Percentiles rank a stretch among this genome's conserved stretches.
Conservation (phyloP, 2,113 vertebrate genomes). For the Phaethon lepturus region DNA sequence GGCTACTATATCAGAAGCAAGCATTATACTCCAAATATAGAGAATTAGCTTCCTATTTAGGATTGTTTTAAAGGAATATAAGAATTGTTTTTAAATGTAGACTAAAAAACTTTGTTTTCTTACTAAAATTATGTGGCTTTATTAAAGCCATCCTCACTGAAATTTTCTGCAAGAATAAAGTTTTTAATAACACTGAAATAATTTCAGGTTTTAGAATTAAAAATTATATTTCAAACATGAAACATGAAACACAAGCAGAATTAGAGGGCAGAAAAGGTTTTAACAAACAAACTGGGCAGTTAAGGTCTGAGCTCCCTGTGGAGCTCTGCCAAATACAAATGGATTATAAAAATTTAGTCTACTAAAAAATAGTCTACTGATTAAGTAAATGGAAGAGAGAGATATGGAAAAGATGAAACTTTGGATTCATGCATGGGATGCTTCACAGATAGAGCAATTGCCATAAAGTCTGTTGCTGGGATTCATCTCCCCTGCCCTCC, state of each 20-base stretch:
- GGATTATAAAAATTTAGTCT: background rate
- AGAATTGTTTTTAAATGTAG: background rate
- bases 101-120: background rate
- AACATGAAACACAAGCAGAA: background rate
- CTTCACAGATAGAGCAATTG: background rate
- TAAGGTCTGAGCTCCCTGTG: background rate
- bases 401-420: background rate
- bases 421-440: background rate
- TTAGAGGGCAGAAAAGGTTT: background rate
- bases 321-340: background rate
- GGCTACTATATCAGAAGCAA: background rate
- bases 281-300: background rate
- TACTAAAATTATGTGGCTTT: background rate
- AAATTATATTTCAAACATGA: background rate
- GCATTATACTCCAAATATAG: background rate
- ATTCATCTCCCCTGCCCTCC: background rate
- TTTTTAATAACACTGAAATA: background rate
- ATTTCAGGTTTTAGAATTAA: background rate
- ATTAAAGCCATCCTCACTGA: background rate
- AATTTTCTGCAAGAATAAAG: background rate
- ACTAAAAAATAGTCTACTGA: background rate
- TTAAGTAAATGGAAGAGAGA: background rate
- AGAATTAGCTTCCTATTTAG: background rate
- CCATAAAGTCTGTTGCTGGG: background rate
- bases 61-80: background rate